Evolutionary conservation across 2,797 vertebrate species (phyloP), one percentile per base, ranked within the genome.

Genomic region (Eremophila alpestris): DNA sequence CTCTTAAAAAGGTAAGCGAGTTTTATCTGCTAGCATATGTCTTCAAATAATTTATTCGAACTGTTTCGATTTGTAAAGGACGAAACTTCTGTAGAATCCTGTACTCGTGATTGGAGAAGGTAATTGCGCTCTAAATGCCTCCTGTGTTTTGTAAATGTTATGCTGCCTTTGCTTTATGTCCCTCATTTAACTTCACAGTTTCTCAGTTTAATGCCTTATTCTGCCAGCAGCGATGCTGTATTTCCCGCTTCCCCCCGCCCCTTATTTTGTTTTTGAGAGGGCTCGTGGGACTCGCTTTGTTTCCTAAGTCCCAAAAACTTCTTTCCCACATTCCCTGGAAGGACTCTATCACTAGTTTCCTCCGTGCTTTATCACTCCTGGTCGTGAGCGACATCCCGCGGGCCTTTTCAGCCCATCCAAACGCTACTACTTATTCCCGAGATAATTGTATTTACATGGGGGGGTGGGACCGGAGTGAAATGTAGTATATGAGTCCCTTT

Each of bases 1-100:
- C 0, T 1, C 0, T 2, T 54, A 0, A 2, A 2, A 36, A 16
- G 1, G 6, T 2, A 0, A 1, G 1, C 5, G 11, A 0, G 0
- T 7, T 24, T 30, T 7, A 6, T 6, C 3, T 14, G 0, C 8
- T 10, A 2, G 4, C 0, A 1, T 12, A 2, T 1, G 1, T 10
- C 1, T 36, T 16, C 2, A 21, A 54, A 12, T 1, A 0, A 0
- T 3, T 36, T 1, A 0, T 9, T 12, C 0, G 2, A 40, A 5
- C 0, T 29, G 2, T 0, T 9, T 16, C 1, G 10, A 8, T n/a
- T 51, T 0, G 0, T 51, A 23, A 29, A 20, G 7, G 3, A 9
- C 8, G 1, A 4, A 1, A 2, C 4, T 5, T 32, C 1, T 10
- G 1, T 2, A 4, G 5, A 13, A 3, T 19, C 4, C 0, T 1